Conservation (phyloP, 2,888 invertebrate species). For the Conchocele bisecta region DNA sequence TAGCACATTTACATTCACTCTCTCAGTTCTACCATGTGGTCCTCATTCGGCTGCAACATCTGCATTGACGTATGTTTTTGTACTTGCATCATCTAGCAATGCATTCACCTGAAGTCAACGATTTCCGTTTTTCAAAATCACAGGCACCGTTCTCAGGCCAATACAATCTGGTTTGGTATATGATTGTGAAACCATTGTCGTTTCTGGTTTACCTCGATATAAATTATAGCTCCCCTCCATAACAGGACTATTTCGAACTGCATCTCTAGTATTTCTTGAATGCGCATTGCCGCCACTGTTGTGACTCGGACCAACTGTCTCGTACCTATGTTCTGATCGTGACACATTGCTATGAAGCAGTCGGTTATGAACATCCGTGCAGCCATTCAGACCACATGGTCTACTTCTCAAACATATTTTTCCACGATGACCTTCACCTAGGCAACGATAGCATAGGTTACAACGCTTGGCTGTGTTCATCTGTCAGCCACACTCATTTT, state of each 20-base stretch:
- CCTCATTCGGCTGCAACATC: conserved; percentile 39
- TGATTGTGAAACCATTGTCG: neutral
- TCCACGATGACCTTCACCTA: conserved; percentile 3
- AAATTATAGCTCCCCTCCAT: neutral
- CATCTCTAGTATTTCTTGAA: neutral
- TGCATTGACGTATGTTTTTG: conserved; percentile 36
- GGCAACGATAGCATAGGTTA: conserved; percentile 2
- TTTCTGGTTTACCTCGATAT: neutral
- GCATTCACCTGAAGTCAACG: conserved; percentile 36
- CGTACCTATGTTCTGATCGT: no score
- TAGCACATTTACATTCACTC: conserved; percentile 21
- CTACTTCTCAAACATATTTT: conserved; percentile 1
- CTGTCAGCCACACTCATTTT: neutral
- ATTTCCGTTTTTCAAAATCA: conserved; percentile 26
- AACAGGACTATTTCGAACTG: neutral
- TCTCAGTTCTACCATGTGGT: conserved; percentile 3
- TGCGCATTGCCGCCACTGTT: neutral
- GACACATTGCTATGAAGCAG: conserved; percentile 1
- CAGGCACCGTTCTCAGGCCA: conserved; percentile 48
- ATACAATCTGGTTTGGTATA: conserved; percentile 10
- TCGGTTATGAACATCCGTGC: conserved; percentile 6
- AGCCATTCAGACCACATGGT: neutral
- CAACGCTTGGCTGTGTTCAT: conserved; percentile 16
- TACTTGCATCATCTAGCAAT: conserved; percentile 51
- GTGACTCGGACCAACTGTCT: neutral